Evolutionary conservation across 2,888 invertebrate genomes (phyloP), one percentile per base, ranked within the genome.

Genomic region (Theodoxus fluviatilis): DNA sequence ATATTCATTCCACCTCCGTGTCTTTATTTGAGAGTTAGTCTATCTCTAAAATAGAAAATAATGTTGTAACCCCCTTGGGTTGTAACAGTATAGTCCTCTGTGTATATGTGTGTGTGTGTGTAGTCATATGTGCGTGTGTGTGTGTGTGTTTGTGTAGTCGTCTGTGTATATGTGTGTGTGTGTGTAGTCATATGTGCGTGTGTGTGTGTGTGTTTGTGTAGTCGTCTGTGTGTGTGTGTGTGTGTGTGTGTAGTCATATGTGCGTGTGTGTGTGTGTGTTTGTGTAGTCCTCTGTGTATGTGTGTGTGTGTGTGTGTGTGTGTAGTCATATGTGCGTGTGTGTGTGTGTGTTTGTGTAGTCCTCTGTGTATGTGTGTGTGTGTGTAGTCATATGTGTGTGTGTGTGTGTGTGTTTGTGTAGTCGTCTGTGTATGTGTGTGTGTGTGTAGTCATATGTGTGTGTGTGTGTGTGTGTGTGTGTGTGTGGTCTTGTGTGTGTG

Each of bases 401-500:
- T n/a, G 7, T n/a, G 38, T 38, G 22, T 22, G 2, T 6, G 6
- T 63, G 3, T 38, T 2, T 0, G 38, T 28, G n/a, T 63, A 28
- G 22, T 3, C 37, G 22, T 63, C 12, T 63, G 63, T 38, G 63
- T 37, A 38, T 61, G 37, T 38, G 37, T 63, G 3, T 38, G 4
- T 0, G 38, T 28, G n/a, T 63, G 38, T 38, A 6, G 33, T 9
- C 40, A 15, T 63, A 40, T 38, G 63, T 37, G 61, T 61, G 37
- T 38, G 37, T 18, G 33, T 61, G 61, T 37, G 61, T 61, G 37
- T 37, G 18, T 37, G 18, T 37, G 37, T 35, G 61, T 37, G 61
- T 35, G 37, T 35, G 61, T 61, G 37, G 22, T 22, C 25, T n/a
- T 61, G 35, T 61, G 37, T 37, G 61, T 61, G 37, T 61, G 61